phyloP scores from a whole-genome alignment of 2,113 vertebrate genomes.

The Tupaia chinensis region DNA sequence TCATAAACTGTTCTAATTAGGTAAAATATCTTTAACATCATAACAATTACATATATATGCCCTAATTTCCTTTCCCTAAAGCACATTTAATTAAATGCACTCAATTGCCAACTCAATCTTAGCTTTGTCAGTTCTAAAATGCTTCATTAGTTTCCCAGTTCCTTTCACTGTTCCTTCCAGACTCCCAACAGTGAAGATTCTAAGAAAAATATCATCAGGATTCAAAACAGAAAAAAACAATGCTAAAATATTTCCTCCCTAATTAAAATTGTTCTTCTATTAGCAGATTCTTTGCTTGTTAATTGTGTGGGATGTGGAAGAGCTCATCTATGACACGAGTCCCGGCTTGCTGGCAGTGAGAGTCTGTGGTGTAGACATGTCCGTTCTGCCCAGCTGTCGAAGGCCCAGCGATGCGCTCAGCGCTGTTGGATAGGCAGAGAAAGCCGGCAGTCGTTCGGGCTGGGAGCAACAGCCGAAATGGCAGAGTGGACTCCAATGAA shows the following conservation, averaged over 20 bases:
- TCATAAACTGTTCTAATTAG: background rate
- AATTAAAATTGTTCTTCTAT: background rate
- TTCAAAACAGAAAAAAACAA: background rate
- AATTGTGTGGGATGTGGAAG: background rate
- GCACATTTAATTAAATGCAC: background rate
- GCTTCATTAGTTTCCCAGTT: background rate
- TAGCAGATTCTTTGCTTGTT: background rate
- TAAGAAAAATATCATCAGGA: background rate
- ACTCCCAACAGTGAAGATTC: background rate
- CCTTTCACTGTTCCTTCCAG: background rate
- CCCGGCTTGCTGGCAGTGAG: background rate
- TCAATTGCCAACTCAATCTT: background rate
- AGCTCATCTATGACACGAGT: background rate
- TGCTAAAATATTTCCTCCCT: background rate
- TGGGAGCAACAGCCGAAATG: background rate
- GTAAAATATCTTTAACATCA: background rate
- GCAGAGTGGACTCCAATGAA: background rate
- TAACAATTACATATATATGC: background rate
- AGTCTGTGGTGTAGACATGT: background rate
- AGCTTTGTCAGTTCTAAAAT: background rate
- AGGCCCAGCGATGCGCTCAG: rapidly evolving
- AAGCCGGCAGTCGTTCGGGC: background rate
- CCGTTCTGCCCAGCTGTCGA: background rate
- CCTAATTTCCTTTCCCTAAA: background rate
- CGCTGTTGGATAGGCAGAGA: background rate